These are phyloP conservation scores for Pyralis farinalis DNA, from an alignment of 2,888 invertebrate genomes.

Conservation along the genomic window DNA sequence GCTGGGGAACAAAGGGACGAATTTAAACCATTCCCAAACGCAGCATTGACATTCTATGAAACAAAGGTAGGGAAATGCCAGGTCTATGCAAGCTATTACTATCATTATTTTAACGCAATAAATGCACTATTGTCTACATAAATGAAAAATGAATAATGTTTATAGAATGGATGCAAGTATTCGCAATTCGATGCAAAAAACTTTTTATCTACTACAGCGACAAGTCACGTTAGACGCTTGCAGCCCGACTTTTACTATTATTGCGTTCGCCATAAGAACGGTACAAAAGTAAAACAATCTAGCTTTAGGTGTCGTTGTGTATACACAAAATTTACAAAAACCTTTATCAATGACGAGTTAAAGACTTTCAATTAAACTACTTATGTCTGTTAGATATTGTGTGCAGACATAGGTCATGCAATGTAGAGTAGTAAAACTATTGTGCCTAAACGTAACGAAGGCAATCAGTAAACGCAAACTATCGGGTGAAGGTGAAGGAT, in stretches of 20 bases:
- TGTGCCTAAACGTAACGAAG: neutral
- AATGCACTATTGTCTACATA: neutral
- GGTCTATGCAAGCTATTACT: neutral
- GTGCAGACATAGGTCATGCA: neutral
- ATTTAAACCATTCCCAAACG: conserved; percentile 6
- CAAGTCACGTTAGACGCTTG: too few relatives aligned
- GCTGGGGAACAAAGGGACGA: conserved; percentile 1
- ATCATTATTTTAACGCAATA: neutral
- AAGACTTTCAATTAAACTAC: too few relatives aligned
- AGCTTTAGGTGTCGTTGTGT: too few relatives aligned
- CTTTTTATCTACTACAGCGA: too few relatives aligned
- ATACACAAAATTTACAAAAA: too few relatives aligned
- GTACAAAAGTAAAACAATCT: too few relatives aligned
- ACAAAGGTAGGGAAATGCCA: conserved; percentile 8
- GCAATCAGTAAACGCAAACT: conserved; percentile 27
- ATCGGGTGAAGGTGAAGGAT: conserved; percentile 52
- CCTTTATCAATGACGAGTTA: too few relatives aligned
- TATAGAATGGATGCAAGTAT: too few relatives aligned
- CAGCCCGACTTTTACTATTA: too few relatives aligned
- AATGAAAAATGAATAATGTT: neutral
- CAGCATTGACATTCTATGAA: conserved; percentile 8
- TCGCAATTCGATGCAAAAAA: too few relatives aligned
- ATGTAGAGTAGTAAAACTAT: neutral
- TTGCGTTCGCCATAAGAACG: too few relatives aligned
- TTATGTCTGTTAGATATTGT: too few relatives aligned